A percentile compares a stretch with the other conserved stretches of the same genome.
phyloP scores from a whole-genome alignment of 2,113 vertebrate genomes.

The Pavo muticus region DNA sequence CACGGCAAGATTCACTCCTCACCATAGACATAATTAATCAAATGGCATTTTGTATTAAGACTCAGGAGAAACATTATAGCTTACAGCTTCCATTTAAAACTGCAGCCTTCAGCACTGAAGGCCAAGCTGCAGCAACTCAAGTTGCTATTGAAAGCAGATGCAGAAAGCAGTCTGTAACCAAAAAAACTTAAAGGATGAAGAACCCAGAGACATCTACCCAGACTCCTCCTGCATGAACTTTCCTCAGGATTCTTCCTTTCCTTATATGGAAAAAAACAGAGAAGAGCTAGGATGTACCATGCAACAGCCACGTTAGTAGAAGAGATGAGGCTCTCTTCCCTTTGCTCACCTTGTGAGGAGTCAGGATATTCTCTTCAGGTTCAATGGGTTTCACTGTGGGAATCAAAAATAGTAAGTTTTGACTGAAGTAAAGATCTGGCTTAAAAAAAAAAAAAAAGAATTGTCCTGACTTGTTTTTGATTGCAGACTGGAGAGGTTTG shows the following conservation, averaged over 20 bases:
- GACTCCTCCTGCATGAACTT: not conserved
- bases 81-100: not conserved
- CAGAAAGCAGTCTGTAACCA: not conserved
- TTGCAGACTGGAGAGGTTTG: constrained; percentile 60
- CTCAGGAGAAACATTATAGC: not conserved
- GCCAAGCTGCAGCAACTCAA: not conserved
- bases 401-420: not conserved
- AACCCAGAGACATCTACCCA: not conserved
- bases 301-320: not conserved
- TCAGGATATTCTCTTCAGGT: not conserved
- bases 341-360: not conserved
- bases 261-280: not conserved
- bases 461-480: constrained; percentile 61
- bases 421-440: constrained; percentile 42
- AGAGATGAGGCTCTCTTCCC: not conserved
- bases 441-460: constrained; percentile 52
- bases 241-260: not conserved
- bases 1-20: not conserved
- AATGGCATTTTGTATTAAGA: not conserved
- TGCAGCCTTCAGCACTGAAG: not conserved
- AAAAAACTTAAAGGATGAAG: not conserved
- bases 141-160: not conserved
- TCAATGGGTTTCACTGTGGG: not conserved
- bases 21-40: not conserved
- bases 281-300: not conserved